phyloP scores from a whole-genome alignment of 2,797 vertebrate species.

The Fundulus diaphanus region DNA sequence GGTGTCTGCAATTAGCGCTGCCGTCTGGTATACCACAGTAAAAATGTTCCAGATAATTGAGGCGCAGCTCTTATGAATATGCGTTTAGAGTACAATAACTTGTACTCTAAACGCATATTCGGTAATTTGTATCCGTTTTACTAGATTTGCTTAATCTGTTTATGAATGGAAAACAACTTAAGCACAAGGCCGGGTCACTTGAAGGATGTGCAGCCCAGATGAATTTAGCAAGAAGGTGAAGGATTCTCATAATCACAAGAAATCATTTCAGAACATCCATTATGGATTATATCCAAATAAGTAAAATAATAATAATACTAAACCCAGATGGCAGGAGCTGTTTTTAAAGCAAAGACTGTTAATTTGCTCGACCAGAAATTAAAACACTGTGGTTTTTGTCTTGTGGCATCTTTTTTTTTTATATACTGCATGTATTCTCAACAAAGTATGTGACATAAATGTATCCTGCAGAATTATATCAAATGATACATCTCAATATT shows the following conservation, averaged over 20 bases:
- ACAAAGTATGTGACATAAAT: not conserved
- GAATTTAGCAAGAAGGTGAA: slow-evolving; percentile 38
- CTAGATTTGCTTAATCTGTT: slow-evolving; percentile 27
- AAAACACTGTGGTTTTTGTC: not conserved
- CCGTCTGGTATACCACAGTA: slow-evolving; percentile 8
- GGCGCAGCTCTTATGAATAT: not conserved
- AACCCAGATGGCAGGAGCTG: slow-evolving; percentile 20
- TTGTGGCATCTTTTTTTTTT: not conserved
- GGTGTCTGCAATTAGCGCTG: slow-evolving; percentile 32
- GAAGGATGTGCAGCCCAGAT: slow-evolving; percentile 2
- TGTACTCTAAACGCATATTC: no score
- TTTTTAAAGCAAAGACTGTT: not conserved
- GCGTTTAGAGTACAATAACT: not conserved
- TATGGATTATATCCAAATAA: slow-evolving; percentile 21
- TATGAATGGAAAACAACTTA: slow-evolving; percentile 18
- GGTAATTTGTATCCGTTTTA: not conserved
- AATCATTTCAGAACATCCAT: slow-evolving; percentile 26
- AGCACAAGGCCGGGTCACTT: slow-evolving; percentile 19
- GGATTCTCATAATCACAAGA: slow-evolving; percentile 56
- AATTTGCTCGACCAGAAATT: slow-evolving; percentile 2
- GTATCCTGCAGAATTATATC: not conserved
- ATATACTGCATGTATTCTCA: not conserved
- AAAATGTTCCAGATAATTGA: not conserved
- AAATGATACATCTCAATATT: no score
- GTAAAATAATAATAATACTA: not conserved